Conservation (phyloP, 2,113 vertebrate species). For the Morone chrysops region DNA sequence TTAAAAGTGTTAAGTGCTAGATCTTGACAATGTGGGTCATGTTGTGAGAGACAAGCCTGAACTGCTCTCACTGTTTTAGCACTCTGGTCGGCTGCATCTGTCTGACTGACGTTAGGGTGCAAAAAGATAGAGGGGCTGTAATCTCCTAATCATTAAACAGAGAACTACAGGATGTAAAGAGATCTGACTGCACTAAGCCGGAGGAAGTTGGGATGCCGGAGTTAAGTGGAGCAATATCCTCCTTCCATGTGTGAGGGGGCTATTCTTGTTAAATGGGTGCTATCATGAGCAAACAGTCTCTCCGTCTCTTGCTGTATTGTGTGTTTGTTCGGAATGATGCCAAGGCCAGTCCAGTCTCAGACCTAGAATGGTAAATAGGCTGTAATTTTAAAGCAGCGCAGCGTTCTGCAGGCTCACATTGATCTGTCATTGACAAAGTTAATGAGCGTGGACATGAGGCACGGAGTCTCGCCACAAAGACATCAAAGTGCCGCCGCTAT, state of each 20-base stretch:
- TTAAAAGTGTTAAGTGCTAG: conserved; percentile 44
- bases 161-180: conserved; percentile 64
- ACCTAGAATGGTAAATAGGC: conserved; percentile 55
- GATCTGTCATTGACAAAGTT: conserved; percentile 82
- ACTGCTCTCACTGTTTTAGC: conserved; percentile 38
- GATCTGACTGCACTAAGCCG: conserved; percentile 49
- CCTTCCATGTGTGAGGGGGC: conserved; percentile 37
- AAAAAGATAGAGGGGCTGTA: conserved; percentile 49
- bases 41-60: conserved; percentile 42
- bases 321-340: conserved; percentile 54
- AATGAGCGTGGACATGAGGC: conserved; percentile 81
- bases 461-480: conserved; percentile 76
- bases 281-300: conserved; percentile 42
- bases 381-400: conserved; percentile 66
- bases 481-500: conserved; percentile 76
- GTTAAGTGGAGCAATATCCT: conserved; percentile 74
- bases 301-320: conserved; percentile 45
- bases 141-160: conserved; percentile 64
- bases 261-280: conserved; percentile 57
- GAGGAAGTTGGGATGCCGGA: conserved; percentile 59
- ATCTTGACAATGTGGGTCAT: conserved; percentile 55
- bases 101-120: conserved; percentile 66
- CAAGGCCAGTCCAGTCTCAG: conserved; percentile 54
- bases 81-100: conserved; percentile 41
- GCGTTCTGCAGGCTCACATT: conserved; percentile 66